Percentiles rank a stretch among this genome's conserved stretches.
Evolutionary conservation across 2,797 vertebrate genomes (phyloP).

Genomic region (Pseudotriccus pelzelni): DNA sequence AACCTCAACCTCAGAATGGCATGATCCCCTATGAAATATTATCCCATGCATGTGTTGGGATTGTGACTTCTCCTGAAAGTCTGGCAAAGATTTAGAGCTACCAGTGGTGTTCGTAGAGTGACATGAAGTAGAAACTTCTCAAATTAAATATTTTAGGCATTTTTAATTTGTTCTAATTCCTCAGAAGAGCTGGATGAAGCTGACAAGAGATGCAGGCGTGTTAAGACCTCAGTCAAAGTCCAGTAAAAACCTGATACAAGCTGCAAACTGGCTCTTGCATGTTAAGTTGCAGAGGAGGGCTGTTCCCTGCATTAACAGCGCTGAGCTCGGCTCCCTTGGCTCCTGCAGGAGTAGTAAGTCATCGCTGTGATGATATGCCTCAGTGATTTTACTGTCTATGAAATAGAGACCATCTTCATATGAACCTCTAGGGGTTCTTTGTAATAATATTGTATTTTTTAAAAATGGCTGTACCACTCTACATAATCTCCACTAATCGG

Average conservation of each 20-base stretch:
- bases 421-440: conserved; percentile 66
- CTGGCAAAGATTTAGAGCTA: not conserved
- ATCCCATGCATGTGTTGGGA: not conserved
- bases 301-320: conserved; percentile 22
- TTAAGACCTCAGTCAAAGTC: not conserved
- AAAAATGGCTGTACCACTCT: conserved; percentile 38
- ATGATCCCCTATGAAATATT: not conserved
- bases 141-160: not conserved
- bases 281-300: not conserved
- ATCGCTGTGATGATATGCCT: conserved; percentile 69
- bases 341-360: conserved; percentile 66
- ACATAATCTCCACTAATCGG: conserved; percentile 34
- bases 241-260: not conserved
- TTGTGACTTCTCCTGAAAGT: not conserved
- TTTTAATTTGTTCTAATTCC: not conserved
- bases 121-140: not conserved
- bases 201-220: not conserved
- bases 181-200: not conserved
- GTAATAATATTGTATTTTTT: conserved; percentile 67
- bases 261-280: not conserved
- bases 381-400: conserved; percentile 69
- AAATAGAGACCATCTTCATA: conserved; percentile 67
- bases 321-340: conserved; percentile 53
- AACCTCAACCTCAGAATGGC: not conserved
- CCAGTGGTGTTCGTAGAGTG: not conserved